A percentile compares a stretch with the other conserved stretches of the same genome.
Conservation (phyloP, 2,113 vertebrate genomes). For the Actenoides lindsayi region DNA sequence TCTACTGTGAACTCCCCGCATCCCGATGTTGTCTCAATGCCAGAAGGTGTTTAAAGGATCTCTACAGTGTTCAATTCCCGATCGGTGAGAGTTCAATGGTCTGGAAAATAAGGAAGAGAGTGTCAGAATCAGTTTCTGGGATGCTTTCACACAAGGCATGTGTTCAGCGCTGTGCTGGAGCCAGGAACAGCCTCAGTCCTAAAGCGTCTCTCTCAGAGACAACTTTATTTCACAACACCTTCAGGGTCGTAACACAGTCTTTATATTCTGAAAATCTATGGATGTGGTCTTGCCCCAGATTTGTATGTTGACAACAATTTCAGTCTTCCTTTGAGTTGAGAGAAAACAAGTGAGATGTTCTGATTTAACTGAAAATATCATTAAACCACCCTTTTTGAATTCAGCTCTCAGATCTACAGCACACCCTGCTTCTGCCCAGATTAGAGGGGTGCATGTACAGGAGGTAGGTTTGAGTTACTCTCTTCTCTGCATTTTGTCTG, state of each 20-base stretch:
- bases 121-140: slow-evolving; percentile 27
- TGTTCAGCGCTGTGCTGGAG: not conserved
- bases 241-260: not conserved
- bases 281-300: not conserved
- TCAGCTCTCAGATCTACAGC: not conserved
- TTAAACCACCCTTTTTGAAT: not conserved
- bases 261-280: not conserved
- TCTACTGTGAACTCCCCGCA: not conserved
- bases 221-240: not conserved
- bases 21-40: not conserved
- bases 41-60: slow-evolving; percentile 31
- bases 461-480: not conserved
- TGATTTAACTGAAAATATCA: not conserved
- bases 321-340: not conserved
- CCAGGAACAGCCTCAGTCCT: not conserved
- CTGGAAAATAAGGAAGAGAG: slow-evolving; percentile 55
- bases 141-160: not conserved
- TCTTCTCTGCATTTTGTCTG: not conserved
- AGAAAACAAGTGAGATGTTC: not conserved
- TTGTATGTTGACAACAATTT: not conserved
- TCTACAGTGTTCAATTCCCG: not conserved
- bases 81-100: slow-evolving; percentile 42
- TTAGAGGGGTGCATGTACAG: not conserved
- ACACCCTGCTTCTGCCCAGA: not conserved
- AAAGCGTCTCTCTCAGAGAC: not conserved